These are phyloP conservation scores for Cacatua alba DNA, from an alignment of 2,113 vertebrate genomes.

Conservation along the genomic window DNA sequence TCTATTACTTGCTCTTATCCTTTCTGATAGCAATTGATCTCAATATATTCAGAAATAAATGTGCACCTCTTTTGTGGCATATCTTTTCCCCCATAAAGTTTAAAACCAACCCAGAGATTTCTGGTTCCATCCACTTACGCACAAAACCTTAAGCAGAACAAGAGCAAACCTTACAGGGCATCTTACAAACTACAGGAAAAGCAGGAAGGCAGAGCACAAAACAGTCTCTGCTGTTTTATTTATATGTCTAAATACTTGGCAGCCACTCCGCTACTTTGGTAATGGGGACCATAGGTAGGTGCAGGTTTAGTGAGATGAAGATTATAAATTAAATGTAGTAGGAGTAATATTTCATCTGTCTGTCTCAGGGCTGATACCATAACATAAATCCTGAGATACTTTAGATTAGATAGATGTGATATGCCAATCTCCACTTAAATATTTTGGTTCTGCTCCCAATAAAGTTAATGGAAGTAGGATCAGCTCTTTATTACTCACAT, in stretches of 20 bases:
- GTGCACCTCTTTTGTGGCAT: neutral
- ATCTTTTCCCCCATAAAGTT: neutral
- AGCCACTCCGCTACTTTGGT: slow-evolving; percentile 22
- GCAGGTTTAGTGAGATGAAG: slow-evolving; percentile 29
- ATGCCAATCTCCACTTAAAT: slow-evolving; percentile 48
- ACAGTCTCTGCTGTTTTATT: slow-evolving; percentile 10
- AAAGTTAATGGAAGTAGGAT: slow-evolving; percentile 67
- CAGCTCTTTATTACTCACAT: slow-evolving; percentile 36
- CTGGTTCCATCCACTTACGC: neutral
- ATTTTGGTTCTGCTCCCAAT: slow-evolving; percentile 58
- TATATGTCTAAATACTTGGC: slow-evolving; percentile 29
- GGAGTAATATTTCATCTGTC: slow-evolving; percentile 37
- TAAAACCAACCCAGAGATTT: neutral
- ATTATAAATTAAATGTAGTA: slow-evolving; percentile 60
- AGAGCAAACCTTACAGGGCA: neutral
- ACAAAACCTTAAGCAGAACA: neutral
- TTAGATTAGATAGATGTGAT: slow-evolving; percentile 49
- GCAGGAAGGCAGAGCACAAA: neutral
- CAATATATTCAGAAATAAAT: neutral
- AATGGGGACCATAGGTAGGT: slow-evolving; percentile 18
- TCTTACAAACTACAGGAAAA: neutral
- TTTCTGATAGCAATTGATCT: neutral
- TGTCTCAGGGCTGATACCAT: slow-evolving; percentile 12
- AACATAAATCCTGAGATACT: slow-evolving; percentile 60
- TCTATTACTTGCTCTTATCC: neutral